Evolutionary conservation across 1,140 invertebrate species (phyloP).

Genomic region (Papilio glaucus): DNA sequence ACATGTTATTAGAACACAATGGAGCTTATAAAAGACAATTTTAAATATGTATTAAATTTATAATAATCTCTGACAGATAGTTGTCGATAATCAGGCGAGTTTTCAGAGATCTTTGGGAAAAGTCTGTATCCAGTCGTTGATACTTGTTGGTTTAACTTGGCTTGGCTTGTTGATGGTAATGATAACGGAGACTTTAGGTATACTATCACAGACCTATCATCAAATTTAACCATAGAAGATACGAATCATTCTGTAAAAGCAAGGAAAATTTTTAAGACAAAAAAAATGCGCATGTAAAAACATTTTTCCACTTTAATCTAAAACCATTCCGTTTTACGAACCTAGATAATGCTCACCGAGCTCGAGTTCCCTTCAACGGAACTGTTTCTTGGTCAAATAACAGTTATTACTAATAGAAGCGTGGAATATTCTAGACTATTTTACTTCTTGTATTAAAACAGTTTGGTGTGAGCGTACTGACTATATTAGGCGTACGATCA

Average conservation of each 20-base stretch:
- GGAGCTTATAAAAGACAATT: too few species aligned
- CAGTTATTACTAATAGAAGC: conserved; percentile 13
- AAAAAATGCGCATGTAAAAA: neutral
- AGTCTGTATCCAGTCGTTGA: too few species aligned
- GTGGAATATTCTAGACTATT: neutral
- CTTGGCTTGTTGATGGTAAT: too few species aligned
- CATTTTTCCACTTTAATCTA: conserved; percentile 18
- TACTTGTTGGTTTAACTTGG: too few species aligned
- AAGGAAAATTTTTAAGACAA: neutral
- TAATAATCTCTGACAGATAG: too few species aligned
- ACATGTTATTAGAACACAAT: too few species aligned
- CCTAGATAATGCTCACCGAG: conserved; percentile 28
- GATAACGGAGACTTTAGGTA: too few species aligned
- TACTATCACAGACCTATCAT: neutral
- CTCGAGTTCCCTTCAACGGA: conserved; percentile 24
- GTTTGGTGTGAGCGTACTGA: neutral
- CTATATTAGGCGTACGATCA: neutral
- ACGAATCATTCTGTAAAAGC: neutral
- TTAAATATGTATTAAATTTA: too few species aligned
- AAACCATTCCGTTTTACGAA: conserved; percentile 38
- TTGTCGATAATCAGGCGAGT: too few species aligned
- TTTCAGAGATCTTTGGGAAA: too few species aligned
- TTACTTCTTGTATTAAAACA: neutral
- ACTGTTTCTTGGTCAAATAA: conserved; percentile 29
- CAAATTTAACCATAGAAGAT: neutral